phyloP scores from a whole-genome alignment of 30 jellyfish, hydroid and myxozoan species.

The Catostylus mosaicus region DNA sequence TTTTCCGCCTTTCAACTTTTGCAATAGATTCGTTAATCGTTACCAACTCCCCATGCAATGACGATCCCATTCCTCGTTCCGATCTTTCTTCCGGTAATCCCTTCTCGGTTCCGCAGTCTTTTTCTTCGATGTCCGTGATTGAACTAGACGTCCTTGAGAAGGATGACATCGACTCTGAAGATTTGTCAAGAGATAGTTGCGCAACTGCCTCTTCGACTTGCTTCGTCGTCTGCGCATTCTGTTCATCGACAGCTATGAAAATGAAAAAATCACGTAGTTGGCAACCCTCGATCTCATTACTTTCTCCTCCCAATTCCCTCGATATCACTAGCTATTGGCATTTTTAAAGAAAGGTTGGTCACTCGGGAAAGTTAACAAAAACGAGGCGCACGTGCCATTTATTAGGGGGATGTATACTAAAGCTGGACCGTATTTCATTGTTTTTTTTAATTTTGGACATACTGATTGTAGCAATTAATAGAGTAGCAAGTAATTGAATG shows the following conservation, averaged over 20 bases:
- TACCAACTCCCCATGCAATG: constrained; percentile 18
- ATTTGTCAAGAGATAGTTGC: constrained; percentile 44
- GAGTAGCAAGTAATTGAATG: too few relatives aligned
- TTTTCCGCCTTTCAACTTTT: constrained; percentile 55
- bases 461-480: too few relatives aligned
- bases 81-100: constrained; percentile 20
- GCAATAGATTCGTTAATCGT: constrained; percentile 34
- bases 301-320: too few relatives aligned
- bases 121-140: constrained; percentile 70
- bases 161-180: constrained; percentile 55
- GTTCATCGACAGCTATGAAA: constrained; percentile 83
- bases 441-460: too few relatives aligned
- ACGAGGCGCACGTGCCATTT: too few relatives aligned
- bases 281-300: too few relatives aligned
- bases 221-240: constrained; percentile 70
- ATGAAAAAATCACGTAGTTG: too few relatives aligned
- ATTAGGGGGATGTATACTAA: too few relatives aligned
- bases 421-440: too few relatives aligned
- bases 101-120: constrained; percentile 78
- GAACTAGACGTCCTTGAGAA: constrained; percentile 56
- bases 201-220: constrained; percentile 75
- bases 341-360: too few relatives aligned
- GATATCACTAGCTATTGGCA: too few relatives aligned
- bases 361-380: too few relatives aligned
- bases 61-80: background rate